Evolutionary conservation across 2,797 vertebrate genomes (phyloP).

Genomic region (Momotus momota): DNA sequence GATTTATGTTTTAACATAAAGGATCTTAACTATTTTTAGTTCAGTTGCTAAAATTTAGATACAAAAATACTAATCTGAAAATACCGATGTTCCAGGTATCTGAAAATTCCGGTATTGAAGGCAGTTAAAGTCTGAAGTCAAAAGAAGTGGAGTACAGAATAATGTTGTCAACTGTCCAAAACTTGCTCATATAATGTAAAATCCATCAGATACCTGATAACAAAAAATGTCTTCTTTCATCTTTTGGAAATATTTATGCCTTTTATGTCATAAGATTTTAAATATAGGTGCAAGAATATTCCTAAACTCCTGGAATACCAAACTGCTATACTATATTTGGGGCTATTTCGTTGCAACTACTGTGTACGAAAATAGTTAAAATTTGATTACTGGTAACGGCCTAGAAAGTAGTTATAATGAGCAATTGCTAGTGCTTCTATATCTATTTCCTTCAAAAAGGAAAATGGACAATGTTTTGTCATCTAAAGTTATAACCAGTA

Average conservation of each 20-base stretch:
- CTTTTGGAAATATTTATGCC: not conserved
- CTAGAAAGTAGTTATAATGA: not conserved
- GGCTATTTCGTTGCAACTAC: not conserved
- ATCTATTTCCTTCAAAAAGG: not conserved
- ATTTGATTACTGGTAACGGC: not conserved
- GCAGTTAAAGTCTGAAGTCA: not conserved
- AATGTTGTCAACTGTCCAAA: not conserved
- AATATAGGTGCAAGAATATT: not conserved
- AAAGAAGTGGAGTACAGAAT: not conserved
- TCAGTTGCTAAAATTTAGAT: not conserved
- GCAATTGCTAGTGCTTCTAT: not conserved
- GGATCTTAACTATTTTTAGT: not conserved
- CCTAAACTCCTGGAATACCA: not conserved
- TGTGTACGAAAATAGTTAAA: not conserved
- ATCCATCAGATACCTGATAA: not conserved
- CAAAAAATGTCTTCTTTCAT: not conserved
- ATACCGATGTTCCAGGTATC: not conserved
- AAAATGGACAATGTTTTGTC: not conserved
- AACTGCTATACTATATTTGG: not conserved
- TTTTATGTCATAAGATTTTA: not conserved
- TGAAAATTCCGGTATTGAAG: not conserved
- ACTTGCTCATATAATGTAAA: not conserved
- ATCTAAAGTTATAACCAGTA: not conserved
- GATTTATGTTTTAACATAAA: not conserved
- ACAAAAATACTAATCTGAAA: not conserved